Conservation (phyloP, 1,140 invertebrate species). For the Lepidotrigona ventralis region DNA sequence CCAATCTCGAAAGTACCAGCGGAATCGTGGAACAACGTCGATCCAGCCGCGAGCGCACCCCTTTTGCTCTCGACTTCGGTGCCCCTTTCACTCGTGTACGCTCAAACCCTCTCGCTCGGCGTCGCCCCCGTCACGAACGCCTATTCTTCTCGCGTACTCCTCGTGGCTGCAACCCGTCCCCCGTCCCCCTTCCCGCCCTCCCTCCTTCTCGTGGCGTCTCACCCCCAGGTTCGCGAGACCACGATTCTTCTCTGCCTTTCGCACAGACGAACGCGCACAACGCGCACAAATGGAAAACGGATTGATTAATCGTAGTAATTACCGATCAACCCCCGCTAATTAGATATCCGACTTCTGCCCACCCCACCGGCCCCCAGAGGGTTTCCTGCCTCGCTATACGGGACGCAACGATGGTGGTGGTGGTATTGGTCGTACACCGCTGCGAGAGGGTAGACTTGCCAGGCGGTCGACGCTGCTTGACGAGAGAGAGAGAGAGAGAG, state of each 20-base stretch:
- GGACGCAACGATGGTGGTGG: slow-evolving; percentile 53
- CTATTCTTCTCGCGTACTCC: slow-evolving; percentile 48
- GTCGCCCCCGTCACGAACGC: slow-evolving; percentile 39
- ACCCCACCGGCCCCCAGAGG: slow-evolving; percentile 71
- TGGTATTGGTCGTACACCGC: slow-evolving; percentile 22
- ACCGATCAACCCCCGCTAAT: slow-evolving; percentile 80
- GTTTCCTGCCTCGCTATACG: slow-evolving; percentile 68
- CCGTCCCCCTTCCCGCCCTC: slow-evolving; percentile 10
- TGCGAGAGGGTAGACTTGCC: slow-evolving; percentile 56
- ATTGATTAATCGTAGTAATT: slow-evolving; percentile 82
- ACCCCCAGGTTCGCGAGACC: slow-evolving; percentile 41
- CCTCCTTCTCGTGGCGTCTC: slow-evolving; percentile 25
- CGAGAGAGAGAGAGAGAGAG: slow-evolving; percentile 55
- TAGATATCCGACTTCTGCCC: slow-evolving; percentile 78
- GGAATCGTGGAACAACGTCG: slow-evolving; percentile 55
- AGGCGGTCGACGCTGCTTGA: slow-evolving; percentile 40
- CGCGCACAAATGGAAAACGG: slow-evolving; percentile 80
- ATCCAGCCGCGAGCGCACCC: slow-evolving; percentile 39
- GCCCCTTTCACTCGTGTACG: slow-evolving; percentile 31
- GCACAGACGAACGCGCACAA: slow-evolving; percentile 44
- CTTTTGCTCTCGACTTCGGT: slow-evolving; percentile 38
- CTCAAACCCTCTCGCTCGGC: slow-evolving; percentile 18
- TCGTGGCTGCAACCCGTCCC: background rate
- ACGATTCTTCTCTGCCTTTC: slow-evolving; percentile 56
- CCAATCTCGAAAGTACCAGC: slow-evolving; percentile 52